Evolutionary conservation across 2,113 vertebrate species (phyloP).

Genomic region (Archocentrus centrarchus): DNA sequence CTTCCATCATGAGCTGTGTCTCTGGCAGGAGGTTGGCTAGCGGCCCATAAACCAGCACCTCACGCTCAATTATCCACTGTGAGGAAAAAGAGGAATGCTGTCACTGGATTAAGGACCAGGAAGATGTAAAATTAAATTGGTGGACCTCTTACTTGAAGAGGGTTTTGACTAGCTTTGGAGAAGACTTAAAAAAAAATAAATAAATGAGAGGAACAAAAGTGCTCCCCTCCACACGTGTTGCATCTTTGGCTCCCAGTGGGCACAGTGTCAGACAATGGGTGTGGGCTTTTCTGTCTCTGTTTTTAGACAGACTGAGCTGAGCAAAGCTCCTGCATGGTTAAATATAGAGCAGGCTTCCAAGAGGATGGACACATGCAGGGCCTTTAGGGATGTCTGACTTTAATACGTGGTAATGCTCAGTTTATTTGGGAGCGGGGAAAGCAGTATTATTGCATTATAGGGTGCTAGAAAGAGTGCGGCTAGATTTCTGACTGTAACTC

Average conservation of each 20-base stretch:
- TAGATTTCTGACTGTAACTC: slow-evolving; percentile 36
- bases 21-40: slow-evolving; percentile 59
- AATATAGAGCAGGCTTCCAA: slow-evolving; percentile 67
- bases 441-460: slow-evolving; percentile 70
- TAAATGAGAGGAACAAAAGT: slow-evolving; percentile 17
- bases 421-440: slow-evolving; percentile 73
- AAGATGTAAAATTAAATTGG: slow-evolving; percentile 54
- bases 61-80: slow-evolving; percentile 62
- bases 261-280: slow-evolving; percentile 63
- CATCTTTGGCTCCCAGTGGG: slow-evolving; percentile 48
- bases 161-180: slow-evolving; percentile 37
- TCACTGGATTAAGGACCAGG: slow-evolving; percentile 69
- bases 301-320: slow-evolving; percentile 69
- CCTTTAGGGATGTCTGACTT: slow-evolving; percentile 60
- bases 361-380: slow-evolving; percentile 59
- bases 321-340: slow-evolving; percentile 60
- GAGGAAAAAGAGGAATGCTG: slow-evolving; percentile 72
- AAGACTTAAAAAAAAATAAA: neutral
- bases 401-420: slow-evolving; percentile 75
- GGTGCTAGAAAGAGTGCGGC: slow-evolving; percentile 65
- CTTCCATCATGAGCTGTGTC: slow-evolving; percentile 56
- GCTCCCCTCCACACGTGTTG: slow-evolving; percentile 40
- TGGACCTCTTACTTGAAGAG: slow-evolving; percentile 20
- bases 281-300: slow-evolving; percentile 70
- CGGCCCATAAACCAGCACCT: slow-evolving; percentile 63